Conservation (phyloP, 2,797 vertebrate genomes). For the Falco concolor region DNA sequence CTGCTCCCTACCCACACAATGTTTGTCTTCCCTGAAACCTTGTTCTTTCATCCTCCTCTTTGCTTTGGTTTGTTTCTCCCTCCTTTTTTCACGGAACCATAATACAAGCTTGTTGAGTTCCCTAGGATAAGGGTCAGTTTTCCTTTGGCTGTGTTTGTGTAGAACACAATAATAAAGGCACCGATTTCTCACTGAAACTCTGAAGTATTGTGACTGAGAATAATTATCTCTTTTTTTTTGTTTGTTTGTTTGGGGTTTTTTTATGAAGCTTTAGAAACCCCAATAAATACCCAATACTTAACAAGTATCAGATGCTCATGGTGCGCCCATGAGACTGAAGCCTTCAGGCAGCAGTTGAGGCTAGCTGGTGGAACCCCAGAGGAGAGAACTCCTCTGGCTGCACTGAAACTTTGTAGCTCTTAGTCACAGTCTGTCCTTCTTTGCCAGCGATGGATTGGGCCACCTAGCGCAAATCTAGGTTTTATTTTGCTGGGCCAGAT, state of each 20-base stretch:
- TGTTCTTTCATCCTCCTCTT: not conserved
- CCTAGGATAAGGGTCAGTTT: not conserved
- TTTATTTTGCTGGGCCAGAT: not conserved
- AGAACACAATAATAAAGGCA: not conserved
- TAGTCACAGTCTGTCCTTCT: not conserved
- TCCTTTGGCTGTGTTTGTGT: not conserved
- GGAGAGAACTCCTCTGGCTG: not conserved
- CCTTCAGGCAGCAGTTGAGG: not conserved
- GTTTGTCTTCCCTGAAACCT: not conserved
- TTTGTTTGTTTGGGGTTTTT: no score
- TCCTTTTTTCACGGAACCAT: not conserved
- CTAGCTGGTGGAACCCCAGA: not conserved
- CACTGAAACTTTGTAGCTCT: not conserved
- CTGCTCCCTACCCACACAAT: not conserved
- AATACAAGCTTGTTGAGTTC: not conserved
- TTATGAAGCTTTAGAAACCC: not conserved
- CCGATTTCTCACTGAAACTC: not conserved
- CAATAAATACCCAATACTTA: not conserved
- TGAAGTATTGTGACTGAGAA: not conserved
- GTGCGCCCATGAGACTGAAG: not conserved
- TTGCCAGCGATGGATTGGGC: not conserved
- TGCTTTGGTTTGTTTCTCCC: not conserved
- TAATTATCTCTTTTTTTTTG: not conserved
- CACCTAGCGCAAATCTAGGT: not conserved
- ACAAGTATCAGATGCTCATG: not conserved